Base-by-base conservation (phyloP, 2,113 vertebrate species). In the Zapornia atra region DNA sequence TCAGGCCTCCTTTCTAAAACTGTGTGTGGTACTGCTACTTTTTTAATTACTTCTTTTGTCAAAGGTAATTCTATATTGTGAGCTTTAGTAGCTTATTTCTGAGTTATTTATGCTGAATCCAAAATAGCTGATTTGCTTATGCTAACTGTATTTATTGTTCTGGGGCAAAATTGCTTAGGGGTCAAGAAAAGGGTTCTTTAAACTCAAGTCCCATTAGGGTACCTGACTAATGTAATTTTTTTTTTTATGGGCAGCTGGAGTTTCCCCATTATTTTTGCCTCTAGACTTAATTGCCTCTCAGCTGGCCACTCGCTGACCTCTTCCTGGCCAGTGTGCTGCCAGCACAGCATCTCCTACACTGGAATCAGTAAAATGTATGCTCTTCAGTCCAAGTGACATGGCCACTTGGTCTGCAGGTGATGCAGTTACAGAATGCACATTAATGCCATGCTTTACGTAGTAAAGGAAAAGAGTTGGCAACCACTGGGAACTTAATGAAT, bases 321-420 rank as follows among this genome's bases (percentile, higher is more conserved):
- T 78, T 92, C 75, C n/a, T 86, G 76, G 24, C 68, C 90, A 36
- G 51, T 8, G 48, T 63, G 72, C 77, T 75, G 46, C 63, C 64
- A 64, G 48, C 40, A 33, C 53, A 50, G 66, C 34, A 10, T 63
- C 59, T 82, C 63, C 80, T 42, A 53, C 26, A 2, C 61, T 51
- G 61, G 38, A 14, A 38, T 70, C 0, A 0, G 59, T 73, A 0
- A 4, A n/a, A 21, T 1, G 0, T n/a, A 3, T 1, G 0, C 38
- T 86, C 20, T 36, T 65, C 24, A 29, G 29, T 14, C 34, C 3
- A 1, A 50, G 76, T 53, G 81, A 38, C 0, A 1, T 46, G 79
- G 34, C 46, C 60, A 7, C n/a, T n/a, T n/a, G n/a, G 70, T 51
- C 71, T 75, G 48, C 59, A 76, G 73, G 54, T 94, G 86, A 80